Base-by-base conservation (phyloP, 2,888 invertebrate genomes). In the Elysia crispata region DNA sequence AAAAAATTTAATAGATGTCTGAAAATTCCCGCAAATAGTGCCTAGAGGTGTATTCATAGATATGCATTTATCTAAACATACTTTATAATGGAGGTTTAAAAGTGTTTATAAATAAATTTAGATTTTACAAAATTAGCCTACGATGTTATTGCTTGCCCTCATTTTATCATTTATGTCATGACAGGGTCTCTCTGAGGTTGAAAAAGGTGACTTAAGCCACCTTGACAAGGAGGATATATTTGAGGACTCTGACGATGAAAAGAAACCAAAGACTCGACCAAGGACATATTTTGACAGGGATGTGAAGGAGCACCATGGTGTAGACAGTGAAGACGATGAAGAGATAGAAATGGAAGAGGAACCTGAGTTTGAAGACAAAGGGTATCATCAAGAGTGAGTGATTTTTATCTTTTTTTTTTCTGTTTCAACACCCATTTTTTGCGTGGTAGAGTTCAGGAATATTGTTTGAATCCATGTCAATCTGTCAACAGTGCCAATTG, bases 321-420 rank as follows among this genome's bases (percentile, higher is more conserved):
- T 79, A 11, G 74, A 76, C 57, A 25, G 49, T 54, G 78, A 81
- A 20, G 85, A 84, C 15, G 83, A 77, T n/a, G 82, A 79, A 70
- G 83, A 79, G 25, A 78, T 75, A 62, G 83, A 85, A 50, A 79
- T 77, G 72, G 83, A 85, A 50, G 85, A 86, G 69, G 86, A 86
- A 67, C 86, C 86, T 54, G 83, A 83, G n/a, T 83, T 84, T 54
- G 82, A 81, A 70, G 84, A 82, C 28, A 79, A 79, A 1, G 74
- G 81, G 23, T 25, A 80, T 6, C 81, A 84, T n/a, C 95, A 95
- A 30, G 78, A 76, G 41, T 11, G 15, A 49, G 41, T 33, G 60
- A 23, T 60, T 23, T 23, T 3, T 60, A 6, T 60, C 5, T 60
- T 3, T 25, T 60, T 3, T 25, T 6, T 60, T 3, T 23, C 5